phyloP scores from a whole-genome alignment of 2,113 vertebrate genomes.

The Gambusia affinis region DNA sequence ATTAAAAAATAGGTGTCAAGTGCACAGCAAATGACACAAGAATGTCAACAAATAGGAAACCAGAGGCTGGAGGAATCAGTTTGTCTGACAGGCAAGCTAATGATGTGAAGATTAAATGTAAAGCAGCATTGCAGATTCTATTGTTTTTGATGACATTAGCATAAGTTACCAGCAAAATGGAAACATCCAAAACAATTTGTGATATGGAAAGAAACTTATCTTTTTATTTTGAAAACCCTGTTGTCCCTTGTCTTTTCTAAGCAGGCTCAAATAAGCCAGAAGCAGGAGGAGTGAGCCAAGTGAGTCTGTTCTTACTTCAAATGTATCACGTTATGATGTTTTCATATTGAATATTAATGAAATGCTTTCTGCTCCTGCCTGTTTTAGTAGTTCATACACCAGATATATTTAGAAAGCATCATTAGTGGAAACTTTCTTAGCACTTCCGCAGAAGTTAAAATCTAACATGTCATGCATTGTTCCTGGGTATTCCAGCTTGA shows the following conservation, averaged over 20 bases:
- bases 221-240: neutral
- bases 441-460: no score
- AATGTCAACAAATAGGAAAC: neutral
- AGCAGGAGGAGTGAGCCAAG: neutral
- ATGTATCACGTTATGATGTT: no score
- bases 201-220: neutral
- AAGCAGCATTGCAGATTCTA: neutral
- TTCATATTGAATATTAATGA: no score
- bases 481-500: no score
- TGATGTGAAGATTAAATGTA: neutral
- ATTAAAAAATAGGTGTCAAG: slow-evolving; percentile 12
- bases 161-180: neutral
- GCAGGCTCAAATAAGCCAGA: neutral
- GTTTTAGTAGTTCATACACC: no score
- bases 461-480: no score
- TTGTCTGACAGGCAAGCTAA: neutral
- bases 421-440: no score
- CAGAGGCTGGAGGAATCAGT: neutral
- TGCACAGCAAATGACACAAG: neutral
- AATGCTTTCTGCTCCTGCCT: no score
- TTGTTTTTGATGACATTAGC: neutral
- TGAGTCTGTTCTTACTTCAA: no score
- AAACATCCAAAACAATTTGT: neutral
- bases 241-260: neutral
- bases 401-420: no score